These are phyloP conservation scores for Alcedo quadribrachys DNA, from an alignment of 2,797 vertebrate genomes.

Conservation along the genomic window DNA sequence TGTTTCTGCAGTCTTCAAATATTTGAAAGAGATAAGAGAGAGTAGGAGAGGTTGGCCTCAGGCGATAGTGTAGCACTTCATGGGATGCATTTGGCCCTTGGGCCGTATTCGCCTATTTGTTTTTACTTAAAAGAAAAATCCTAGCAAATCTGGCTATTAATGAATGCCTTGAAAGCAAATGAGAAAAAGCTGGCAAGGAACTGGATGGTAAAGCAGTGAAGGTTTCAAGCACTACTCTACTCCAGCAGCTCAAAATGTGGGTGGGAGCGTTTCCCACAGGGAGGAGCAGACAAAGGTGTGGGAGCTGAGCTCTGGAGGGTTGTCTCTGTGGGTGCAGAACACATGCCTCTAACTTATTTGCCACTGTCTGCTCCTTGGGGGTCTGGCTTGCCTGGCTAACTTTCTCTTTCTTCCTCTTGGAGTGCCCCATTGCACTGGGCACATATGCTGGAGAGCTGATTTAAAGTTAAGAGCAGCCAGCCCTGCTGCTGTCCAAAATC, in stretches of 20 bases:
- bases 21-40: constrained; percentile 29
- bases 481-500: constrained; percentile 56
- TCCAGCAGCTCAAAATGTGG: background rate
- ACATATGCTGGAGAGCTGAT: constrained; percentile 60
- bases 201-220: background rate
- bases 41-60: background rate
- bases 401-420: background rate
- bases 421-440: constrained; percentile 25
- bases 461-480: constrained; percentile 72
- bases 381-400: background rate
- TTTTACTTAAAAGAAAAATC: constrained; percentile 7
- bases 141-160: background rate
- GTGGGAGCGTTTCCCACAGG: background rate
- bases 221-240: background rate
- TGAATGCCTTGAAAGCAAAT: constrained; percentile 13
- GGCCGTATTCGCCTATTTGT: background rate
- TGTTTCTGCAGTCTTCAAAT: constrained; percentile 29
- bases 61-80: background rate
- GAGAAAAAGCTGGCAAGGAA: background rate
- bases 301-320: background rate
- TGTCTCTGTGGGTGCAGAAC: background rate
- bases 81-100: background rate
- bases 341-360: rapidly evolving
- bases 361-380: background rate
- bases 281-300: background rate